Conservation (phyloP, 2,113 vertebrate genomes). For the Vombatus ursinus region DNA sequence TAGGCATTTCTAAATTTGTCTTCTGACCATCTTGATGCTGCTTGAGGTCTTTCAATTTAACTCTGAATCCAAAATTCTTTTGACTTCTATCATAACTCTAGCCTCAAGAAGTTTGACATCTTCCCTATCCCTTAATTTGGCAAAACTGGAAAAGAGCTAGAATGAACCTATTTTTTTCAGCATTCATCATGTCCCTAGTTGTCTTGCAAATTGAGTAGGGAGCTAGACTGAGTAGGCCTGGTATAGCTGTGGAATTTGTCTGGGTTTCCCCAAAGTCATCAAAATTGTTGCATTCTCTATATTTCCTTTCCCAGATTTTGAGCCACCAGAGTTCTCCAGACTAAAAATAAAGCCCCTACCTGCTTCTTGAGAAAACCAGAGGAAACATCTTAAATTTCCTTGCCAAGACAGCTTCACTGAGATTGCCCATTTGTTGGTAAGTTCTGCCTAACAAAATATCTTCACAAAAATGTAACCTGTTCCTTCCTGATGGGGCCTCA, state of each 20-base stretch:
- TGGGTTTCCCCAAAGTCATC: not conserved
- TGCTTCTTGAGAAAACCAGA: not conserved
- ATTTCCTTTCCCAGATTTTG: slow-evolving; percentile 20
- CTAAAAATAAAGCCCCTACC: not conserved
- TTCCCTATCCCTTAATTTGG: not conserved
- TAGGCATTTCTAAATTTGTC: not conserved
- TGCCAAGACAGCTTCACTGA: not conserved
- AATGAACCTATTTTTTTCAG: not conserved
- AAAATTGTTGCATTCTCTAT: not conserved
- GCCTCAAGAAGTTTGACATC: not conserved
- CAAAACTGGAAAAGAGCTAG: not conserved
- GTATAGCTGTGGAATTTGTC: not conserved
- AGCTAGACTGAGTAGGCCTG: not conserved
- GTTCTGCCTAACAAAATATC: not conserved
- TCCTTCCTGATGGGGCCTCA: not conserved
- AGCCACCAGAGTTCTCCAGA: not conserved
- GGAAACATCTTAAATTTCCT: not conserved
- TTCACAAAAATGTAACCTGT: not conserved
- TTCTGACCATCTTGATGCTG: not conserved
- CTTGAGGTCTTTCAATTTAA: not conserved
- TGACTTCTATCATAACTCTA: not conserved
- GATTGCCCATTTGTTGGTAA: not conserved
- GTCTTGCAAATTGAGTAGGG: not conserved
- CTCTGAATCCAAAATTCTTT: not conserved
- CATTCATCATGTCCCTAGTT: not conserved